Conservation (phyloP, 2,888 invertebrate genomes). For the Rosalia funebris region DNA sequence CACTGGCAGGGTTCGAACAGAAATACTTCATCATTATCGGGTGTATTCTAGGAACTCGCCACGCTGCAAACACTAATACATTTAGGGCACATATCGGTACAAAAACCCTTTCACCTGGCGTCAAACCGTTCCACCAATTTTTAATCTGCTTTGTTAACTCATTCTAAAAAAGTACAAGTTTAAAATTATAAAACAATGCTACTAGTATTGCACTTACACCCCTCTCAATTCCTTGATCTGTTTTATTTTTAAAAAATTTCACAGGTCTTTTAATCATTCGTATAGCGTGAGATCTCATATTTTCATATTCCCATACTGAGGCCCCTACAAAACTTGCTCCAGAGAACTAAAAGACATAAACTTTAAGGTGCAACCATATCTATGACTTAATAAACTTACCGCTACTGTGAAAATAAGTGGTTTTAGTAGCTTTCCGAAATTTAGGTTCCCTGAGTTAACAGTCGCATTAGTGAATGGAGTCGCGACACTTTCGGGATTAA, state of each 20-base stretch:
- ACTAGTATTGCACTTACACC: conserved; percentile 37
- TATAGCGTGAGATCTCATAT: conserved; percentile 68
- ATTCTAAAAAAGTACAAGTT: conserved; percentile 52
- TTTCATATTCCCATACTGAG: conserved; percentile 91
- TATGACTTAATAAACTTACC: conserved; percentile 63
- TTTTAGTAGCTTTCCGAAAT: conserved; percentile 67
- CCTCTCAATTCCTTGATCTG: conserved; percentile 42
- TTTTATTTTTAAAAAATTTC: conserved; percentile 65
- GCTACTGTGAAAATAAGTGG: conserved; percentile 74
- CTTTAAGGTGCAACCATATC: conserved; percentile 2
- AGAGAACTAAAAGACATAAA: conserved; percentile 56
- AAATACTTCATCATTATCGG: conserved; percentile 86
- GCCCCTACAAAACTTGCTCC: conserved; percentile 78
- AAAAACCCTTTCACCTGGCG: conserved; percentile 81
- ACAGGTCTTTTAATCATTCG: conserved; percentile 67
- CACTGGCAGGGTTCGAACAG: conserved; percentile 81
- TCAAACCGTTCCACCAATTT: conserved; percentile 78
- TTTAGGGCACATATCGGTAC: conserved; percentile 83
- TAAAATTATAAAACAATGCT: conserved; percentile 19
- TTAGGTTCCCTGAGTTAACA: conserved; percentile 64
- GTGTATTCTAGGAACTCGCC: conserved; percentile 80
- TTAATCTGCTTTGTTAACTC: conserved; percentile 59
- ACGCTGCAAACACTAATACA: conserved; percentile 80
- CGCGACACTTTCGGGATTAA: conserved; percentile 55
- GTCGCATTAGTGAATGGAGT: conserved; percentile 64